phyloP scores from a whole-genome alignment of 2,113 vertebrate genomes.

The Cavia aperea region DNA sequence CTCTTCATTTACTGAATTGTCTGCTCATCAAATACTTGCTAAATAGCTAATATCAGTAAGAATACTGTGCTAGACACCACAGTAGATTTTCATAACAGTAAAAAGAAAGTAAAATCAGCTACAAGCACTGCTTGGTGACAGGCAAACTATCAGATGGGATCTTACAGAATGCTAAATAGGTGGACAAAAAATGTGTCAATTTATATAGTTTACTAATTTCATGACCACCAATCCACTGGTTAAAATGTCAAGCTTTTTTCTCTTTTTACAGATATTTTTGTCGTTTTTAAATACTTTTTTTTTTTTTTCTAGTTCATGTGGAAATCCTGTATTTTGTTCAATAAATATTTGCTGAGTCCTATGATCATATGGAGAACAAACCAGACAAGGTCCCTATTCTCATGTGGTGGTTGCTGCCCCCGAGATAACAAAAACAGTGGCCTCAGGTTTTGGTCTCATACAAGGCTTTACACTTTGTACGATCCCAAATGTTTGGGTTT shows the following conservation, averaged over 20 bases:
- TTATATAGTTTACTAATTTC: neutral
- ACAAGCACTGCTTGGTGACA: neutral
- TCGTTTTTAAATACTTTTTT: neutral
- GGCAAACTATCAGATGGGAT: neutral
- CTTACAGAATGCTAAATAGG: neutral
- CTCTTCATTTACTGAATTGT: neutral
- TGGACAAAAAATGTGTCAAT: neutral
- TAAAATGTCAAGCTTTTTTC: neutral
- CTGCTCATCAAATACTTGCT: neutral
- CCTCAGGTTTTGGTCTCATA: neutral
- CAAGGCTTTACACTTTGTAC: neutral
- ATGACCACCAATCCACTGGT: neutral
- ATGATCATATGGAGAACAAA: neutral
- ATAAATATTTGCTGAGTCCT: slow-evolving; percentile 20
- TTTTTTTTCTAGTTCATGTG: neutral
- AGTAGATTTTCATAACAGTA: neutral
- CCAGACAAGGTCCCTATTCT: neutral
- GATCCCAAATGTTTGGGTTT: neutral
- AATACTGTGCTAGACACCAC: neutral
- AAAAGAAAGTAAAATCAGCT: neutral
- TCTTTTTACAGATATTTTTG: neutral
- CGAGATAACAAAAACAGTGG: neutral
- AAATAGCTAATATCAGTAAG: neutral
- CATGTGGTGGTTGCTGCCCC: neutral
- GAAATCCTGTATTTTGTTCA: neutral